Percentiles rank a stretch among this genome's conserved stretches.
Evolutionary conservation across 2,797 vertebrate species (phyloP).

Genomic region (Scolopax rusticola): DNA sequence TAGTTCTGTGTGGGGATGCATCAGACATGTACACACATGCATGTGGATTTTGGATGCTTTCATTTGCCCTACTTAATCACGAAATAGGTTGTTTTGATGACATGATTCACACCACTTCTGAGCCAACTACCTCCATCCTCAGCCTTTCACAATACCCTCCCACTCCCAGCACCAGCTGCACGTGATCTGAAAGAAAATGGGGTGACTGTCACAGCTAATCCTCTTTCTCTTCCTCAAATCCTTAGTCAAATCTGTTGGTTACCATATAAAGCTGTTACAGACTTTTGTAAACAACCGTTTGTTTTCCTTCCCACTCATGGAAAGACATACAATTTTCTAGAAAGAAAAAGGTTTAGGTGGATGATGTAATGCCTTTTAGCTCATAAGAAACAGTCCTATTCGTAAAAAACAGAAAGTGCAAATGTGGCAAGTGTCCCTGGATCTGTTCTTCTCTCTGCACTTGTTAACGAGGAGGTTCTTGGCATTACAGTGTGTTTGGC

Average conservation of each 20-base stretch:
- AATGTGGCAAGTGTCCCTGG: neutral
- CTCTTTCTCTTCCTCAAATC: neutral
- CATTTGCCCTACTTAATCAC: neutral
- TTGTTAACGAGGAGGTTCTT: conserved; percentile 30
- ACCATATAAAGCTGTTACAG: neutral
- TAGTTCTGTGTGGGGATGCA: fast-evolving
- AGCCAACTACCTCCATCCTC: neutral
- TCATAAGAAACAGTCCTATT: neutral
- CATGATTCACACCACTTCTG: neutral
- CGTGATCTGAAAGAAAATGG: neutral
- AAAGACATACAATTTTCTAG: neutral
- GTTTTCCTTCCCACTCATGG: neutral
- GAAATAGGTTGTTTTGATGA: neutral
- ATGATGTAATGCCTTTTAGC: neutral
- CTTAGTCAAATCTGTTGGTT: neutral
- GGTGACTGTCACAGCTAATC: neutral
- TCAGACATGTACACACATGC: fast-evolving
- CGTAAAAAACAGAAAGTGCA: neutral
- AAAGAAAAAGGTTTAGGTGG: neutral
- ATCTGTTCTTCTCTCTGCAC: neutral
- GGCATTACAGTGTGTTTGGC: conserved; percentile 6
- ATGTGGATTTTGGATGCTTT: neutral
- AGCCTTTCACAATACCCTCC: neutral
- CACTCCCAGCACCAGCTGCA: neutral
- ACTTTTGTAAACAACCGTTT: neutral